Percentiles rank a stretch among this genome's conserved stretches.
Conservation (phyloP, 2,888 invertebrate genomes). For the Alloplasta piceator region DNA sequence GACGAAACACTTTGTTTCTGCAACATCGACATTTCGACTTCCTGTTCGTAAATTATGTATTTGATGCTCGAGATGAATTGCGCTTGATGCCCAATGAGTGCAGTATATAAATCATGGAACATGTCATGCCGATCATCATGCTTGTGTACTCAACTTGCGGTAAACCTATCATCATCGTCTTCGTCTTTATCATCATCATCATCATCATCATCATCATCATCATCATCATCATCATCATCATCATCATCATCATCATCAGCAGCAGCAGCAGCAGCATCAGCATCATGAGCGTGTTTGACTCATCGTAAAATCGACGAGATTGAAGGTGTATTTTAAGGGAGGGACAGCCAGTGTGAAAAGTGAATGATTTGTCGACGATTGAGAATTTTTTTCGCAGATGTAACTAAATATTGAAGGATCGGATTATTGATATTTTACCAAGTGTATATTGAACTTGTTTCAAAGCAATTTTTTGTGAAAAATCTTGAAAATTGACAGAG, state of each 20-base stretch:
- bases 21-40: conserved; percentile 28
- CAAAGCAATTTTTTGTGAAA: no score
- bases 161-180: conserved; percentile 19
- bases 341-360: no score
- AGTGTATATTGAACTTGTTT: no score
- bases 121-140: conserved; percentile 52
- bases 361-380: no score
- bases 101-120: conserved; percentile 27
- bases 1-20: no score
- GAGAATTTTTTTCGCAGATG: no score
- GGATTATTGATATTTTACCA: no score
- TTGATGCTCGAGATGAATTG: conserved; percentile 18
- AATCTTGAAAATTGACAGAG: no score
- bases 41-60: conserved; percentile 1
- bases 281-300: conserved; percentile 32
- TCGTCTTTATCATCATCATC: background rate
- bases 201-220: conserved; percentile 33
- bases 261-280: no score
- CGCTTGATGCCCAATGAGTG: conserved; percentile 31
- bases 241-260: conserved; percentile 14
- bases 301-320: conserved; percentile 24
- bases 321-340: no score
- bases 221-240: conserved; percentile 6
- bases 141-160: background rate
- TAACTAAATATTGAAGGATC: no score